Percentiles rank a stretch among this genome's conserved stretches.
These are phyloP conservation scores for Albula goreensis DNA, from an alignment of 2,113 vertebrate species.

Conservation along the genomic window DNA sequence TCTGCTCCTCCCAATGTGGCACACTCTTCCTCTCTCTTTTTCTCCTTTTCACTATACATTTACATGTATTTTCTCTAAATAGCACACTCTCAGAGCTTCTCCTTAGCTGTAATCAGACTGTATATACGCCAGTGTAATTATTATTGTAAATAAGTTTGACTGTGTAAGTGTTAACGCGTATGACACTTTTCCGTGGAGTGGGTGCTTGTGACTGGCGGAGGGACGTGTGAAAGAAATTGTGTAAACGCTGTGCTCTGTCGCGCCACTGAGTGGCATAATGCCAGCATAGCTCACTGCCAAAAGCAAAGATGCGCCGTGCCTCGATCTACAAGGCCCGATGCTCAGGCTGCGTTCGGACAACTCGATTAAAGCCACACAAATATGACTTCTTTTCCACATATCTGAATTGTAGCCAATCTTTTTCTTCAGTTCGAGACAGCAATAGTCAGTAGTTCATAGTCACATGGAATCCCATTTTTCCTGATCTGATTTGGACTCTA, in stretches of 20 bases:
- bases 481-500: too few relatives aligned
- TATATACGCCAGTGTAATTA: neutral
- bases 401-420: too few relatives aligned
- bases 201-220: neutral
- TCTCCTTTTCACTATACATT: neutral
- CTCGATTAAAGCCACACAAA: too few relatives aligned
- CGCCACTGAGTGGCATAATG: constrained; percentile 73
- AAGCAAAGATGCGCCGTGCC: constrained; percentile 54
- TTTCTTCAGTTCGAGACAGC: too few relatives aligned
- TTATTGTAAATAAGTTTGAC: constrained; percentile 23
- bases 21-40: neutral
- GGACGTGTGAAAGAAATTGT: constrained; percentile 52
- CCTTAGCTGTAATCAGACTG: neutral
- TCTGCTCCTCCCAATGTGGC: neutral
- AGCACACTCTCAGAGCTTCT: neutral
- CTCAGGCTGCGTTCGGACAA: neutral
- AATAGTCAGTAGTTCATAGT: too few relatives aligned
- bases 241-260: constrained; percentile 49
- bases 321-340: constrained; percentile 32
- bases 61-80: neutral
- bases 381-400: too few relatives aligned
- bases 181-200: neutral
- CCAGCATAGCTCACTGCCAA: constrained; percentile 30
- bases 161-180: neutral
- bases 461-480: too few relatives aligned